These are phyloP conservation scores for Acipenser oxyrinchus DNA, from an alignment of 2,797 vertebrate species.

Conservation along the genomic window DNA sequence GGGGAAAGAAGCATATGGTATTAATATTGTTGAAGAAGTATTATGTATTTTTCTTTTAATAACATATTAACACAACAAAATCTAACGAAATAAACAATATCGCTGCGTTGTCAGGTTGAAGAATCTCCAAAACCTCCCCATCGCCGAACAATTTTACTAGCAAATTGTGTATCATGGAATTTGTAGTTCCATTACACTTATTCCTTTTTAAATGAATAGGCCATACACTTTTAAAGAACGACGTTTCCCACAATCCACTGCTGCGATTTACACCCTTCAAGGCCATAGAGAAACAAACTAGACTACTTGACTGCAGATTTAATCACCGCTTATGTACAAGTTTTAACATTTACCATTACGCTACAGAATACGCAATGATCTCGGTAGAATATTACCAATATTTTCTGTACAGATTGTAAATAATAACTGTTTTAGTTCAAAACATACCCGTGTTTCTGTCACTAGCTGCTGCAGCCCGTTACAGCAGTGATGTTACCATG, in stretches of 20 bases:
- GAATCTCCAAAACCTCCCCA: background rate
- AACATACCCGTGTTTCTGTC: constrained; percentile 21
- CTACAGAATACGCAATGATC: background rate
- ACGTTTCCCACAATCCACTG: constrained; percentile 18
- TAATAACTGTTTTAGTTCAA: constrained; percentile 28
- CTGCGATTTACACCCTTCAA: constrained; percentile 22
- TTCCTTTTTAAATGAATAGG: background rate
- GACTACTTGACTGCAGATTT: constrained; percentile 30
- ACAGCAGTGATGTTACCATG: constrained; percentile 58
- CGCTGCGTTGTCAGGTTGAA: too few species aligned
- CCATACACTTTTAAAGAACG: background rate
- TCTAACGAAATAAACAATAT: background rate
- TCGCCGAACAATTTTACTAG: constrained; percentile 2
- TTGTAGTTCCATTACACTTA: constrained; percentile 22
- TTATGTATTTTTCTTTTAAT: background rate
- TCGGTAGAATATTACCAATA: background rate
- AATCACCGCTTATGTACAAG: constrained; percentile 8
- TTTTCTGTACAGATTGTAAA: background rate
- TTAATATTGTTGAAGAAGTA: too few species aligned
- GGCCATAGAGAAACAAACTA: constrained; percentile 39
- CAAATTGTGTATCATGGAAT: constrained; percentile 1
- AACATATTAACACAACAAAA: constrained; percentile 1
- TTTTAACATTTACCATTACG: background rate
- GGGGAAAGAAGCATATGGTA: too few species aligned
- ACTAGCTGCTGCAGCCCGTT: constrained; percentile 21